Base-by-base conservation (phyloP, 2,797 vertebrate species). In the Perodicticus potto region DNA sequence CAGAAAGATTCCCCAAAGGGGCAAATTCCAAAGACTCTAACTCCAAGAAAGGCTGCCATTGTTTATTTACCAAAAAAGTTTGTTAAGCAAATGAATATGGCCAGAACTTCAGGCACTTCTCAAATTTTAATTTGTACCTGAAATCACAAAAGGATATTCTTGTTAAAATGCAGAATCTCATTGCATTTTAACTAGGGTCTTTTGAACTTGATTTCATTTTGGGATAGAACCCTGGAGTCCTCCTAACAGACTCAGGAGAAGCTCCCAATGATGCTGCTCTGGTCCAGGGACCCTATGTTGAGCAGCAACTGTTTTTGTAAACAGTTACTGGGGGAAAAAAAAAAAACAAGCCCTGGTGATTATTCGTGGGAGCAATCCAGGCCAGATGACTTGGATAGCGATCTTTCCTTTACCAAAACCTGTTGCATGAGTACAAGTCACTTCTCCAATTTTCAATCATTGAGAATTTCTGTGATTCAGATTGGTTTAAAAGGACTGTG, bases 1-100 rank as follows among this genome's bases (percentile, higher is more conserved):
- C 78, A 92, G 70, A 94, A 96, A 96, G 85, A 93, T 86, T 88
- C 86, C 93, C 82, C 74, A 92, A 0, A 57, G 85, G 86, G 78
- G 65, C 69, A 86, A 67, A 96, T 97, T 96, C 82, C 90, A 97
- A 73, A 91, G 90, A 87, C 34, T 70, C 72, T 93, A 93, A 95
- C 78, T 97, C 80, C 78, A 55, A 78, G 37, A 88, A 90, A 89
- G 74, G 17, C 67, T 95, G 70, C 86, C 53, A 88, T 96, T 97
- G 84, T 93, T 95, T 94, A 91, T 94, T 83, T 95, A 93, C 53
- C 63, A 80, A 85, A 92, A 95, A 77, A 57, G 83, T 84, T 85
- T 88, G 61, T 93, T 90, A 97, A 93, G 78, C 45, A 89, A 94
- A 95, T 94, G 45, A 91, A 80, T 87, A 53, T 22, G 20, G 45